These are phyloP conservation scores for Irena cyanogastra DNA, from an alignment of 2,113 vertebrate genomes.

Conservation along the genomic window DNA sequence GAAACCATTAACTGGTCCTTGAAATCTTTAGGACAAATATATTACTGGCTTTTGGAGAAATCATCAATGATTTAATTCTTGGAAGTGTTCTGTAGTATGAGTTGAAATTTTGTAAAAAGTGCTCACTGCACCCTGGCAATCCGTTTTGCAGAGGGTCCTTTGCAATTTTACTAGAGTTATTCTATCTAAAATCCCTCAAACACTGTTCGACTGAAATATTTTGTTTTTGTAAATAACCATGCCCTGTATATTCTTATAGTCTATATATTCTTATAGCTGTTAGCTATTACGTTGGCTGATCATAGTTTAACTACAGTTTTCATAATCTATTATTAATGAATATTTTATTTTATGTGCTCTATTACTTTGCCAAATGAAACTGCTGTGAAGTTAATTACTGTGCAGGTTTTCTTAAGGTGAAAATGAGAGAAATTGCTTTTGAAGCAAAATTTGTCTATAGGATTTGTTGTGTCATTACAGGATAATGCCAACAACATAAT, in stretches of 20 bases:
- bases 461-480: slow-evolving; percentile 33
- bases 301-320: slow-evolving; percentile 58
- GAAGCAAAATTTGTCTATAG: slow-evolving; percentile 24
- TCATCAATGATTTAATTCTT: background rate
- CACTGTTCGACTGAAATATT: background rate
- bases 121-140: background rate
- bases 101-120: background rate
- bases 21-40: background rate
- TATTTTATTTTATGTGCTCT: slow-evolving; percentile 47
- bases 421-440: slow-evolving; percentile 54
- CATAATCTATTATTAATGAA: slow-evolving; percentile 61
- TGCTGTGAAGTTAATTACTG: slow-evolving; percentile 70
- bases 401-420: slow-evolving; percentile 48
- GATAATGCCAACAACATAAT: slow-evolving; percentile 31
- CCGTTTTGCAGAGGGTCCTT: background rate
- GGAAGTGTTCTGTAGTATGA: background rate
- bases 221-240: background rate
- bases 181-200: background rate
- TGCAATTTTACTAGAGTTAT: background rate
- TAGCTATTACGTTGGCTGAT: slow-evolving; percentile 20
- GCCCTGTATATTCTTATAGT: background rate
- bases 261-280: background rate
- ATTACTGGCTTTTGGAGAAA: background rate
- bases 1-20: background rate
- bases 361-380: slow-evolving; percentile 54